Percentiles rank a stretch among this genome's conserved stretches.
Conservation (phyloP, 2,797 vertebrate genomes). For the Chanos chanos region DNA sequence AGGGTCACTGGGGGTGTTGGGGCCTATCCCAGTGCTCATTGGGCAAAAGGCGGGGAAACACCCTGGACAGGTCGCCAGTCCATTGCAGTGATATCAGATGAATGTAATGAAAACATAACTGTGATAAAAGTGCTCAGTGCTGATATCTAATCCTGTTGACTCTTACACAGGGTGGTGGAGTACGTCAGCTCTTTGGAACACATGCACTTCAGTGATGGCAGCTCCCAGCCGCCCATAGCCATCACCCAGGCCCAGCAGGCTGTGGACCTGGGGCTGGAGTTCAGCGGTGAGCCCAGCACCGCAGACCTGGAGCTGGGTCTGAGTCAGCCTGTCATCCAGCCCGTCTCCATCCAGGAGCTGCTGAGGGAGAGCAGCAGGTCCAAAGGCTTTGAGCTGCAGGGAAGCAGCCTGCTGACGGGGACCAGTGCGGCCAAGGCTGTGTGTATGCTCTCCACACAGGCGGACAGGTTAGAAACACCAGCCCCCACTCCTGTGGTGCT, state of each 20-base stretch:
- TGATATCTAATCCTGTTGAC: background rate
- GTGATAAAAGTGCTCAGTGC: too few species aligned
- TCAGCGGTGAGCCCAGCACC: conserved; percentile 59
- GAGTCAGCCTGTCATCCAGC: conserved; percentile 81
- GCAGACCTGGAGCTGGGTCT: conserved; percentile 72
- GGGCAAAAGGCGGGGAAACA: too few species aligned
- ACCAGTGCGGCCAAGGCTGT: conserved; percentile 83
- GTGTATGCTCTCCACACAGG: conserved; percentile 87
- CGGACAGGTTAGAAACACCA: conserved; percentile 75
- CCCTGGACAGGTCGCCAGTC: too few species aligned
- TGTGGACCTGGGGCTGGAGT: conserved; percentile 62
- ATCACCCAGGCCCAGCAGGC: conserved; percentile 82
- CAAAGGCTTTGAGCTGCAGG: conserved; percentile 78
- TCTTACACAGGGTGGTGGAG: conserved; percentile 83
- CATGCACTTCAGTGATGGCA: conserved; percentile 87
- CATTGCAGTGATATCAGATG: too few species aligned
- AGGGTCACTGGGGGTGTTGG: too few species aligned
- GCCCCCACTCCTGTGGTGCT: conserved; percentile 18
- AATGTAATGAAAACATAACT: too few species aligned
- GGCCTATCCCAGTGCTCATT: too few species aligned
- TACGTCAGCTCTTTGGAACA: conserved; percentile 93
- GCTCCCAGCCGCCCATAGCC: conserved; percentile 75
- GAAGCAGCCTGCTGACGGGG: conserved; percentile 82
- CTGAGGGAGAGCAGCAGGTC: conserved; percentile 78
- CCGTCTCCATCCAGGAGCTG: conserved; percentile 88